Base-by-base conservation (phyloP, 2,113 vertebrate species). In the Amblyopsis rosae region DNA sequence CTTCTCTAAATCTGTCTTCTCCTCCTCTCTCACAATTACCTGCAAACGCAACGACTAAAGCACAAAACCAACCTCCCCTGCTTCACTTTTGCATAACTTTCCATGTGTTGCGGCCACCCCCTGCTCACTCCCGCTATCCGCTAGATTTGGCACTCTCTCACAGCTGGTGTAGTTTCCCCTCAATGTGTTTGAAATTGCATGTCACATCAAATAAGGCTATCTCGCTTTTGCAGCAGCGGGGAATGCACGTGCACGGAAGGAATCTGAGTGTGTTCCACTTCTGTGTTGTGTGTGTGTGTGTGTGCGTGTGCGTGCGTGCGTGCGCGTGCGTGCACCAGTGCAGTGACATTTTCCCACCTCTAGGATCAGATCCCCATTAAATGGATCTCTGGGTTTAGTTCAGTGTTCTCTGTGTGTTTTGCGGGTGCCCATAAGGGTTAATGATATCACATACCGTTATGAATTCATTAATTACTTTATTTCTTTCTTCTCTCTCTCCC, bases 401-500 rank as follows among this genome's bases (percentile, higher is more conserved):
- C 81, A 71, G 79, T 82, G 77, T 88, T 85, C 83, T 75, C 85
- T 75, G 70, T 79, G 76, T 61, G 79, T 82, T 74, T 80, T 77
- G 72, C 65, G 26, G 35, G 33, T 70, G 79, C 81, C 81, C 77
- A 76, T 74, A 32, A 75, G 72, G 76, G 72, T 77, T 80, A 76
- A 85, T 81, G 71, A 75, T 68, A 62, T 41, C 67, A 67, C 70
- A 60, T 70, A 70, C 59, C 66, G 70, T 80, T 79, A 88, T 89
- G 72, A 81, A 76, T 86, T 82, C 80, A 86, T 88, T 73, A 82
- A 76, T 88, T 85, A 89, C 87, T 81, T 26, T 26, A 26, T 86
- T 83, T 86, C 71, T 74, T 79, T 82, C 63, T 71, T 13, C 48
- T 8, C 1, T 19, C 32, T 35, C 72, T 74, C 32, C 35, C 32